Conservation (phyloP, 1,140 invertebrate genomes). For the Aphaenogaster floridana region DNA sequence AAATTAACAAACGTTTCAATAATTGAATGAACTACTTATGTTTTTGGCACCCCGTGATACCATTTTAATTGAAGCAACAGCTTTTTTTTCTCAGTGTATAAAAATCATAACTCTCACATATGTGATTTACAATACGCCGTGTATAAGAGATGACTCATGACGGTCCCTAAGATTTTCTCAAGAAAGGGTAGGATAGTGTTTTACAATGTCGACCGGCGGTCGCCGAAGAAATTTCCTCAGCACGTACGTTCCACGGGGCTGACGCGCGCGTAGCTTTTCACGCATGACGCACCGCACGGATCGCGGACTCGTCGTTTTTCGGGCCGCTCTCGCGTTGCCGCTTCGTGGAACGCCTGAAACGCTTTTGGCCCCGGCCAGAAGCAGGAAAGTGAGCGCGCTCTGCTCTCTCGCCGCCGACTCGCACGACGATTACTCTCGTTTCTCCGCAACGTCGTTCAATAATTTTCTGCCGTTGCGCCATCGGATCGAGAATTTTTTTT, state of each 20-base stretch:
- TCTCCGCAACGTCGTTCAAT: slow-evolving; percentile 31
- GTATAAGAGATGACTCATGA: not conserved
- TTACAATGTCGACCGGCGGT: not conserved
- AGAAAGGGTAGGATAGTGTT: slow-evolving; percentile 5
- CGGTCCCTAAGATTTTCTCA: not conserved
- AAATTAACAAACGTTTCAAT: too few relatives aligned
- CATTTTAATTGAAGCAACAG: too few relatives aligned
- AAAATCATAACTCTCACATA: not conserved
- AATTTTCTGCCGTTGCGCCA: slow-evolving; percentile 13
- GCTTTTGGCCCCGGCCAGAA: slow-evolving; percentile 67
- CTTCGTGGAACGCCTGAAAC: slow-evolving; percentile 71
- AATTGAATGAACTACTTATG: too few relatives aligned
- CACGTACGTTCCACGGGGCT: slow-evolving; percentile 68
- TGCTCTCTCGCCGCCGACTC: slow-evolving; percentile 29
- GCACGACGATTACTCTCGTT: slow-evolving; percentile 33
- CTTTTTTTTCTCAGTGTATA: too few relatives aligned
- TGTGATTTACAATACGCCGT: slow-evolving; percentile 6
- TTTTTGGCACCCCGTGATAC: too few relatives aligned
- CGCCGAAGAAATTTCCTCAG: slow-evolving; percentile 68
- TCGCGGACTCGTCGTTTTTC: slow-evolving; percentile 67
- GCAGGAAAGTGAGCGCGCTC: slow-evolving; percentile 62
- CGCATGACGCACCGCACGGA: slow-evolving; percentile 72
- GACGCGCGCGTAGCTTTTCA: slow-evolving; percentile 73
- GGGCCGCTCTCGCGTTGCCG: slow-evolving; percentile 23
- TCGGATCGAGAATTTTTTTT: not conserved